Base-by-base conservation (phyloP, 2,113 vertebrate genomes). In the Alligator mississippiensis region DNA sequence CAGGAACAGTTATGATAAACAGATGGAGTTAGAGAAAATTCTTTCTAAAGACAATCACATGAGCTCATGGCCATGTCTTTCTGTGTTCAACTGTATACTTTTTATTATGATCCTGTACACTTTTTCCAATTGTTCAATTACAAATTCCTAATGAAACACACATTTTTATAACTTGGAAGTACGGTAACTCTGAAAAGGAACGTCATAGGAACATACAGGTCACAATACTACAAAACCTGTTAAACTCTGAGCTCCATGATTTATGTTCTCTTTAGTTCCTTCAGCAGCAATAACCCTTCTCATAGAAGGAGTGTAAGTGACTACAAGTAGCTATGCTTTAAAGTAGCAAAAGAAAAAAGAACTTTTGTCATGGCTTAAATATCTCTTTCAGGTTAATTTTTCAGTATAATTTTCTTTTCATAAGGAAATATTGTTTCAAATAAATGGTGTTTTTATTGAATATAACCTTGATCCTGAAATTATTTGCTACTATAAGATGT, bases 11-110 rank as follows among this genome's bases (percentile, higher is more conserved):
- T 94, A 97, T 61, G 81, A 87, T 30, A 94, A 87, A 84, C 94
- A 96, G 95, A 97, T 98, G 92, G 96, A 98, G 96, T 98, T 98
- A 6, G 96, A 98, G 58, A 97, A 98, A 75, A 98, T 97, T 25
- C 87, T 97, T 70, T 96, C 93, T 90, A 98, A 98, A 95, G 96
- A 97, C 70, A 97, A 97, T 74, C 95, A 97, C 30, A 98, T 97
- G 83, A 98, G 96, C 77, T 98, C 97, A 85, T 94, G 98, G 84
- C 97, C 96, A 6, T 98, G 96, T 89, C 97, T 87, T 92, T 92
- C 75, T 6, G 4, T 6, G 28, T 68, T 89, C 47, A 76, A 38
- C 62, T 24, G 6, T n/a, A 61, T 28, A 3, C 1, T 84, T 85
- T 86, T 81, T 62, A 28, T 90, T 88, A 80, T 84, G 92, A 70